Conservation (phyloP, 2,888 invertebrate species). For the Mimumesa dahlbomi region DNA sequence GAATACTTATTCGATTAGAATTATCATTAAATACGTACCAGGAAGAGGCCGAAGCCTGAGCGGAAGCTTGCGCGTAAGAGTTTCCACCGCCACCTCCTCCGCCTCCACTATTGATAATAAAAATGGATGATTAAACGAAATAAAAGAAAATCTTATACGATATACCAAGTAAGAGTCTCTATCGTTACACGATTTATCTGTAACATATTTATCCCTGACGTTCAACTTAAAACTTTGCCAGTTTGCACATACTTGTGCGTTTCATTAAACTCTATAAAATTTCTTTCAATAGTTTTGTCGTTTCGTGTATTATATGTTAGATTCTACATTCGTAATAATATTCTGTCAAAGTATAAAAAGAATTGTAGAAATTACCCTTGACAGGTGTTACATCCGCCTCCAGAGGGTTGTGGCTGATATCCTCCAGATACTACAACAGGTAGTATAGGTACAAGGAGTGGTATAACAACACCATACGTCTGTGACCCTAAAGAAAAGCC, state of each 20-base stretch:
- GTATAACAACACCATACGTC: slow-evolving; percentile 20
- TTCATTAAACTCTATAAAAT: no score
- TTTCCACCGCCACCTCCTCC: slow-evolving; percentile 56
- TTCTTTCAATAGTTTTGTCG: no score
- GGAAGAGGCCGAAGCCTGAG: slow-evolving; percentile 61
- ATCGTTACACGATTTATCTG: no score
- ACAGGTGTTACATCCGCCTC: slow-evolving; percentile 59
- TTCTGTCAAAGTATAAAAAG: background rate
- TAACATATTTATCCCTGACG: no score
- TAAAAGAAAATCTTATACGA: no score
- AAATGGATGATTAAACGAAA: background rate
- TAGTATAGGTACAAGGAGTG: no score
- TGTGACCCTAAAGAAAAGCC: slow-evolving; percentile 40
- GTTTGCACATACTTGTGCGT: no score
- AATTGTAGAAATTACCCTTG: slow-evolving; percentile 3
- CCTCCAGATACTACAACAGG: slow-evolving; percentile 40
- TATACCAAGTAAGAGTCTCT: background rate
- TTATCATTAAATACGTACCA: slow-evolving; percentile 52
- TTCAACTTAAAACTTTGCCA: no score
- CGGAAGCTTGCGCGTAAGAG: slow-evolving; percentile 67
- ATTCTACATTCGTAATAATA: no score
- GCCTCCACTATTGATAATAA: slow-evolving; percentile 24
- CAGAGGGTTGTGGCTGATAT: slow-evolving; percentile 8
- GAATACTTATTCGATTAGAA: background rate
- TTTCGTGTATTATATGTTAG: no score